These are phyloP conservation scores for Polymixis flavicincta DNA, from an alignment of 2,888 invertebrate species.

Conservation along the genomic window DNA sequence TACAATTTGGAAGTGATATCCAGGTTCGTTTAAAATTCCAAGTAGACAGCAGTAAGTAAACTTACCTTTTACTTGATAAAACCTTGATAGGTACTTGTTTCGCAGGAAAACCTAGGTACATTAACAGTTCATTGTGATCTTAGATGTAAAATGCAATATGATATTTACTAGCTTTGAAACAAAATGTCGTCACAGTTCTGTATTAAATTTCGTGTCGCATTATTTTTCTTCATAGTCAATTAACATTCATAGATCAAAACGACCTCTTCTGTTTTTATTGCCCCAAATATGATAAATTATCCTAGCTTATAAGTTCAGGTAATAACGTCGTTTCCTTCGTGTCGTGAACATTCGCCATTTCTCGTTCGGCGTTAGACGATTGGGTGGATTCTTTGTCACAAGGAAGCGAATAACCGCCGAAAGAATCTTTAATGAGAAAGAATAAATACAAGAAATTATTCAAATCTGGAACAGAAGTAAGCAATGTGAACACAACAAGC, in stretches of 20 bases:
- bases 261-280: not conserved
- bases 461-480: not conserved
- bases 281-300: not conserved
- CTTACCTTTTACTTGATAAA: not conserved
- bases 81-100: not conserved
- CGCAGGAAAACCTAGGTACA: not conserved
- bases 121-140: not conserved
- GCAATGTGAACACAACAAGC: slow-evolving; percentile 9
- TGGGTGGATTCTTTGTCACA: not conserved
- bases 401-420: slow-evolving; percentile 1
- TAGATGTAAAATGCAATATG: not conserved
- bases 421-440: not conserved
- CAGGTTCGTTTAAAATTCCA: no score
- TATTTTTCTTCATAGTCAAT: not conserved
- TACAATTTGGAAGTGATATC: slow-evolving; percentile 2
- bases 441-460: slow-evolving; percentile 1
- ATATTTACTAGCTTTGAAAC: no score
- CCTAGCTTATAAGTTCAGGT: not conserved
- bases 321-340: no score
- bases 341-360: slow-evolving; percentile 6
- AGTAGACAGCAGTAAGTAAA: slow-evolving; percentile 10
- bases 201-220: not conserved
- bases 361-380: not conserved
- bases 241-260: not conserved
- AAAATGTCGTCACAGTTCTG: slow-evolving; percentile 21